Evolutionary conservation across 2,888 invertebrate genomes (phyloP), one percentile per base, ranked within the genome.

Genomic region (Hipparchia semele): DNA sequence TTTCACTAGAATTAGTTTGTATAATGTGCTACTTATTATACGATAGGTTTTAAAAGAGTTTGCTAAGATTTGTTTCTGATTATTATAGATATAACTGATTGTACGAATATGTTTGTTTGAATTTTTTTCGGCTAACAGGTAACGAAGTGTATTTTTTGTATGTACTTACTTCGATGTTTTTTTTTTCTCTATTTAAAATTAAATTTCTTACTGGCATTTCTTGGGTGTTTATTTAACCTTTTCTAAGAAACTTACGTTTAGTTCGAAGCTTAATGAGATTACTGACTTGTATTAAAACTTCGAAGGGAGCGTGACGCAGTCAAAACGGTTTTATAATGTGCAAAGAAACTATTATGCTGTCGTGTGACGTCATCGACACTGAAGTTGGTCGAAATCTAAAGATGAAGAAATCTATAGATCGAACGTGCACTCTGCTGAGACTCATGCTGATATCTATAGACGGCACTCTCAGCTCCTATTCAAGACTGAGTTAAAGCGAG

Each of bases 151-250:
- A 86, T 80, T 86, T 88, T 70, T 65, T 86, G 39, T 49, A 88
- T 86, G 83, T 87, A 87, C 87, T 87, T 92, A 92, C 90, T 91
- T 92, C 85, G 86, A 85, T 86, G 86, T 89, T 90, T 84, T 84
- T 90, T 84, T 84, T 89, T 73, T 86, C 85, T 86, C 80, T 86
- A 84, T 83, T 87, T 87, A 84, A 82, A 85, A 89, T 87, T 89
- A 90, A 87, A 90, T 81, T 87, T 88, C 87, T 89, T 86, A 90
- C 89, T 89, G 87, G 87, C 87, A 84, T 70, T 73, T 13, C 2
- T 12, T 56, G 73, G 75, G 80, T 84, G 39, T 83, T 82, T 73
- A 83, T 81, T 82, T 73, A 23, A 58, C 58, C 23, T 58, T 58
- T 8, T 58, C 23, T 2, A 56, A 49, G 49, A 4, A 49, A 49